A percentile compares a stretch with the other conserved stretches of the same genome.
Conservation (phyloP, 53 echinoderm and acorn worm genomes). For the Antedon mediterranea region DNA sequence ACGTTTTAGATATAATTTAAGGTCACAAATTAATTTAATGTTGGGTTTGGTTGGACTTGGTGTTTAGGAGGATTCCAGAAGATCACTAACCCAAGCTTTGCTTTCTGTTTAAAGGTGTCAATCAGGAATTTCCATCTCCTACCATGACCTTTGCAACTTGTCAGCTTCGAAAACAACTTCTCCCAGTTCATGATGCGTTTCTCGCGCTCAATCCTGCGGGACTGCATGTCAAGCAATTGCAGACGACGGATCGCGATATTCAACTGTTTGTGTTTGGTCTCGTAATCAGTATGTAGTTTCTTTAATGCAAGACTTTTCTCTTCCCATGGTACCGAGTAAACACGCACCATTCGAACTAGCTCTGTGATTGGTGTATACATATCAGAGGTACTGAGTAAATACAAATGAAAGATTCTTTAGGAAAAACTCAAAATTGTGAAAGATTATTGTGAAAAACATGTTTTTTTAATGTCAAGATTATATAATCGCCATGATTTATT, state of each 20-base stretch:
- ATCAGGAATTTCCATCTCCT: constrained; percentile 96
- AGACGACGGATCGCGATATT: constrained; percentile 81
- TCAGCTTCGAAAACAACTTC: constrained; percentile 91
- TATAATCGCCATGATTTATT: too few relatives aligned
- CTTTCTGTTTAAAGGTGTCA: constrained; percentile 90
- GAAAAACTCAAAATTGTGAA: too few relatives aligned
- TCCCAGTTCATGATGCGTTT: constrained; percentile 99
- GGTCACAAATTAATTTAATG: too few relatives aligned
- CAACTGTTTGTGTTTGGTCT: constrained; percentile 90
- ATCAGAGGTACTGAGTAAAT: constrained; percentile 57
- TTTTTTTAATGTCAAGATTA: too few relatives aligned
- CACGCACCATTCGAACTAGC: constrained; percentile 76
- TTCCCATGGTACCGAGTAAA: constrained; percentile 90
- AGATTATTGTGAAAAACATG: too few relatives aligned
- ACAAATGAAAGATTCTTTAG: not conserved
- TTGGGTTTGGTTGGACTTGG: too few relatives aligned
- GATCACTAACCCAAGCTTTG: constrained; percentile 64
- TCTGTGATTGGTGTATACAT: constrained; percentile 76
- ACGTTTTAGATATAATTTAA: too few relatives aligned
- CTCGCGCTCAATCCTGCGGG: constrained; percentile 72
- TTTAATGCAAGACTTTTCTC: constrained; percentile 90
- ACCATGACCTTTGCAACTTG: constrained; percentile 86
- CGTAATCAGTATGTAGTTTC: constrained; percentile 90
- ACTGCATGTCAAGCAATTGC: constrained; percentile 74
- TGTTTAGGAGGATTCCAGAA: too few relatives aligned